Percentiles rank a stretch among this genome's conserved stretches.
Conservation (phyloP, 2,888 invertebrate genomes). For the Drosophila anomelani region DNA sequence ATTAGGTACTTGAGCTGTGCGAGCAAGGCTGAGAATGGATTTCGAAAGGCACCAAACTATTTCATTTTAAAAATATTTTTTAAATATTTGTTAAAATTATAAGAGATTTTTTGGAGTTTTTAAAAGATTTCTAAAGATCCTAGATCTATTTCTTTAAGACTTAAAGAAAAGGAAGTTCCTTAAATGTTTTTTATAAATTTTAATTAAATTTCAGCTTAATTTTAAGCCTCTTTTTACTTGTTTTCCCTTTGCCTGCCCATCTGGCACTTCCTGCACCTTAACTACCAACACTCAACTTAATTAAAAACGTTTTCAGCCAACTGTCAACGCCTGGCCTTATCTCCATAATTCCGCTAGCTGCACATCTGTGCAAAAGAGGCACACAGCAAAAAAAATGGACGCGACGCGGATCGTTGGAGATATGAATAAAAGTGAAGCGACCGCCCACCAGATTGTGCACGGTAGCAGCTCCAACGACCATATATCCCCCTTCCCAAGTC, state of each 20-base stretch:
- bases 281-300: slow-evolving; percentile 72
- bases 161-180: neutral
- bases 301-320: slow-evolving; percentile 74
- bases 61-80: neutral
- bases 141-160: neutral
- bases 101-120: neutral
- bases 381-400: slow-evolving; percentile 42
- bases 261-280: slow-evolving; percentile 72
- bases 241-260: slow-evolving; percentile 3
- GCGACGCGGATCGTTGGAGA: slow-evolving; percentile 29
- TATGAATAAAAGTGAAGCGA: slow-evolving; percentile 71
- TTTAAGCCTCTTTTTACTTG: neutral
- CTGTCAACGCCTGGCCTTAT: slow-evolving; percentile 76
- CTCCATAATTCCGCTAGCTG: slow-evolving; percentile 67
- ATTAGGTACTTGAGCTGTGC: slow-evolving; percentile 32
- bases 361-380: slow-evolving; percentile 57
- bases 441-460: slow-evolving; percentile 78
- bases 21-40: slow-evolving; percentile 40
- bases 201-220: neutral
- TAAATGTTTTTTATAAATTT: neutral
- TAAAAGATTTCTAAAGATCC: neutral
- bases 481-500: slow-evolving; percentile 37
- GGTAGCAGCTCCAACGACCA: slow-evolving; percentile 35
- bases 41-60: slow-evolving; percentile 13
- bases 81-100: neutral